These are phyloP conservation scores for Thalassaphorura encarpata DNA, from an alignment of 1,140 invertebrate genomes.

Conservation along the genomic window DNA sequence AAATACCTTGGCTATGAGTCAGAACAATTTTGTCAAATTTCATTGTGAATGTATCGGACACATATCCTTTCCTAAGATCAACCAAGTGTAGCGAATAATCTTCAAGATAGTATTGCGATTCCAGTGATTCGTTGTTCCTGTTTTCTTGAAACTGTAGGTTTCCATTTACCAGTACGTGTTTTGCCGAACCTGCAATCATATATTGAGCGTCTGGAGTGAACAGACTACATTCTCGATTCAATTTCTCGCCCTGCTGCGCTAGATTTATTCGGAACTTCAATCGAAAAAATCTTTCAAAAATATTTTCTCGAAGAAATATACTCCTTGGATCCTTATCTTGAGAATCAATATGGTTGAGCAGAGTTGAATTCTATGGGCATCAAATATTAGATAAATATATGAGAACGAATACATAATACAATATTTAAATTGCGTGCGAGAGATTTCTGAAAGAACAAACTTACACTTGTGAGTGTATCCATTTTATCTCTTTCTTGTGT, in stretches of 20 bases:
- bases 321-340: no score
- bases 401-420: no score
- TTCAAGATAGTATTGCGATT: conserved; percentile 75
- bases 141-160: conserved; percentile 60
- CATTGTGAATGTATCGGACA: conserved; percentile 73
- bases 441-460: no score
- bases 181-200: conserved; percentile 82
- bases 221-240: conserved; percentile 91
- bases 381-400: no score
- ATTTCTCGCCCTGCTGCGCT: conserved; percentile 63
- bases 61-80: conserved; percentile 57
- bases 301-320: conserved; percentile 61
- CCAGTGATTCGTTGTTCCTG: conserved; percentile 83
- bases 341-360: no score
- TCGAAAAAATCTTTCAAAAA: conserved; percentile 75
- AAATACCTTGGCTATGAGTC: conserved; percentile 92
- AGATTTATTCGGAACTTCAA: conserved; percentile 70
- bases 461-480: no score
- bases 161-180: conserved; percentile 64
- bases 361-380: no score
- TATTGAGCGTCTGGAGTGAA: conserved; percentile 86
- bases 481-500: no score
- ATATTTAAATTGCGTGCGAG: no score
- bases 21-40: conserved; percentile 89
- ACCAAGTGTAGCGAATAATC: conserved; percentile 86